phyloP scores from a whole-genome alignment of 2,113 vertebrate species.

The Aplodontia rufa region DNA sequence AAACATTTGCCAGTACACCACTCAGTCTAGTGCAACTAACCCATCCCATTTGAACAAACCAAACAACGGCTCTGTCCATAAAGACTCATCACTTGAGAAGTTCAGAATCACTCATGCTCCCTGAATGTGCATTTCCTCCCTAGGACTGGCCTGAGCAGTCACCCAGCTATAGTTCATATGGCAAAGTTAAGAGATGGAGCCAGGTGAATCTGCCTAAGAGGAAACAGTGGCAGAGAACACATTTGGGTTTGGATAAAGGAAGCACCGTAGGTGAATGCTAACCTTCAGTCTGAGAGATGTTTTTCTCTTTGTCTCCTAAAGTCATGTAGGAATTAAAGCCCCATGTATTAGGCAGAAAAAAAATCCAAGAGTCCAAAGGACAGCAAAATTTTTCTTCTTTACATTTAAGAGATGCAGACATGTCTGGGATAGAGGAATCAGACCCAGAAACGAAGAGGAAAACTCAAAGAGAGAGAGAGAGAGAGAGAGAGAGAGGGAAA shows the following conservation, averaged over 20 bases:
- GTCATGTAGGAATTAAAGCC: slow-evolving; percentile 11
- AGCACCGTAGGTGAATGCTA: too few relatives aligned
- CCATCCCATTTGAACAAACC: not conserved
- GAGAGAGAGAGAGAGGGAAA: too few relatives aligned
- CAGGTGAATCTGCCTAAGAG: not conserved
- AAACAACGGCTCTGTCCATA: not conserved
- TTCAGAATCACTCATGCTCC: not conserved
- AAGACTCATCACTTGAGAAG: not conserved
- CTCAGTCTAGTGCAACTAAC: not conserved
- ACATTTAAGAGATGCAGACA: not conserved
- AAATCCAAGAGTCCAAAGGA: not conserved
- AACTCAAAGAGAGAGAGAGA: too few relatives aligned
- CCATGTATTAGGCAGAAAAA: not conserved
- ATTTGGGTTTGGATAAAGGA: too few relatives aligned
- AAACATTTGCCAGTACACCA: not conserved
- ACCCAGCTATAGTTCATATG: too few relatives aligned
- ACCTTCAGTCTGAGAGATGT: not conserved
- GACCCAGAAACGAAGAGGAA: not conserved
- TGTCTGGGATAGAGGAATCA: not conserved
- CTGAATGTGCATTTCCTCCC: not conserved
- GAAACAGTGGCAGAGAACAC: not conserved
- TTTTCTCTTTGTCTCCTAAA: not conserved
- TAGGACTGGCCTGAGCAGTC: not conserved
- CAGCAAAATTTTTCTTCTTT: not conserved
- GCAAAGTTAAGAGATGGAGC: not conserved